Percentiles rank a stretch among this genome's conserved stretches.
phyloP scores from a whole-genome alignment of 2,113 vertebrate genomes.

The Pelmatolapia mariae region DNA sequence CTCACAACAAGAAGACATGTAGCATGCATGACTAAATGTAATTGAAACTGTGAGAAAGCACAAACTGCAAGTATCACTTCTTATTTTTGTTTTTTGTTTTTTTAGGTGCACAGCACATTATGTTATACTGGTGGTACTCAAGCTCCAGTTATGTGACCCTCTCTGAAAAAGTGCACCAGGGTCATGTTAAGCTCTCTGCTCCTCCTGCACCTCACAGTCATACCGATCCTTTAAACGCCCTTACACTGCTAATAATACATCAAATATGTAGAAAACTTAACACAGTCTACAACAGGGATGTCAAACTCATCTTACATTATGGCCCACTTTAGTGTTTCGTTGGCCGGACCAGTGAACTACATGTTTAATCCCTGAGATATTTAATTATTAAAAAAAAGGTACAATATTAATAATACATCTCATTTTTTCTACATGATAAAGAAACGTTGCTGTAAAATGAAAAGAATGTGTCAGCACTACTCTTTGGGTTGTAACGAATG shows the following conservation, averaged over 20 bases:
- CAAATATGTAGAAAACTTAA: background rate
- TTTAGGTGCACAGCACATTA: background rate
- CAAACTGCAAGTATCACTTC: background rate
- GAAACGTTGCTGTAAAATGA: background rate
- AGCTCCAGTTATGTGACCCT: slow-evolving; percentile 13
- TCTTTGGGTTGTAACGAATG: background rate
- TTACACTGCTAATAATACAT: background rate
- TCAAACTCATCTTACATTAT: background rate
- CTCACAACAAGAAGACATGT: background rate
- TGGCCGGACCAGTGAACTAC: background rate
- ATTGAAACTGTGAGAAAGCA: background rate
- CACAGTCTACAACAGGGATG: background rate
- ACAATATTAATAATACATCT: background rate
- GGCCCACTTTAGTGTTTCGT: background rate
- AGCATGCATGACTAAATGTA: background rate
- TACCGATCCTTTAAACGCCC: background rate
- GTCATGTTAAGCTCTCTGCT: background rate
- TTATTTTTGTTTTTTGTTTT: background rate
- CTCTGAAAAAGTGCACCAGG: background rate
- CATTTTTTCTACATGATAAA: background rate
- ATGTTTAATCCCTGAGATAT: background rate
- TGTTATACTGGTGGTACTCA: background rate
- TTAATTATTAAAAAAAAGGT: background rate
- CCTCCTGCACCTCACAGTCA: background rate
- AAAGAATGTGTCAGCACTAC: background rate